phyloP scores from a whole-genome alignment of 2,797 vertebrate species.

The Chiloscyllium punctatum region DNA sequence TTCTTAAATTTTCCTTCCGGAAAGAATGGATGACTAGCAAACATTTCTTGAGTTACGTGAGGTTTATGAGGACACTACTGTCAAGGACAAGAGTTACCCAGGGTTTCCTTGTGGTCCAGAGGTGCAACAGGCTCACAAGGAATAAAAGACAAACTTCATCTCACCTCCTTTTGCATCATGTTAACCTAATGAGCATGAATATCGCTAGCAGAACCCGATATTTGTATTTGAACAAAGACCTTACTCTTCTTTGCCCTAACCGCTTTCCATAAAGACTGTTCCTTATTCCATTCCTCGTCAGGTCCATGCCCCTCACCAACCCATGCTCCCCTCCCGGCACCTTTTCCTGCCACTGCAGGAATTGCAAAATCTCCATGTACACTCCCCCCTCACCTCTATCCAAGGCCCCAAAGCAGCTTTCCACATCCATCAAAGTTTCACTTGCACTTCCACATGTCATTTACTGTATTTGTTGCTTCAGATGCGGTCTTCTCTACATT shows the following conservation, averaged over 20 bases:
- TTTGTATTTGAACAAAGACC: not conserved
- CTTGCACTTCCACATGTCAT: no score
- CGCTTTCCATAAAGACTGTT: no score
- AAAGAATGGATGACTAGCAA: not conserved
- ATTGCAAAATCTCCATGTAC: no score
- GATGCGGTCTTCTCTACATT: no score
- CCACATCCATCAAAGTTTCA: no score
- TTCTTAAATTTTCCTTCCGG: not conserved
- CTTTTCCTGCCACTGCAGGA: no score
- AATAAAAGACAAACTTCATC: not conserved
- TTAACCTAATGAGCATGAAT: not conserved
- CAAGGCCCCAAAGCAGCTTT: no score
- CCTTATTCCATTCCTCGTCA: no score
- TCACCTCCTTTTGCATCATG: not conserved
- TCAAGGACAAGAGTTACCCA: not conserved
- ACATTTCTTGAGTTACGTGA: not conserved
- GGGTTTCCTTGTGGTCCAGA: not conserved
- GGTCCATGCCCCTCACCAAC: no score
- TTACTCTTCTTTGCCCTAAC: not conserved
- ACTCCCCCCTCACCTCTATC: no score
- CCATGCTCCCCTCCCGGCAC: no score
- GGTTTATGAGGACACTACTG: not conserved
- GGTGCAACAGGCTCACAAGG: not conserved
- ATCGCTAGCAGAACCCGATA: not conserved
- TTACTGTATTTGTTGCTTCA: no score